Evolutionary conservation across 2,888 invertebrate species (phyloP).

Genomic region (Cryptocheilus praepositus): DNA sequence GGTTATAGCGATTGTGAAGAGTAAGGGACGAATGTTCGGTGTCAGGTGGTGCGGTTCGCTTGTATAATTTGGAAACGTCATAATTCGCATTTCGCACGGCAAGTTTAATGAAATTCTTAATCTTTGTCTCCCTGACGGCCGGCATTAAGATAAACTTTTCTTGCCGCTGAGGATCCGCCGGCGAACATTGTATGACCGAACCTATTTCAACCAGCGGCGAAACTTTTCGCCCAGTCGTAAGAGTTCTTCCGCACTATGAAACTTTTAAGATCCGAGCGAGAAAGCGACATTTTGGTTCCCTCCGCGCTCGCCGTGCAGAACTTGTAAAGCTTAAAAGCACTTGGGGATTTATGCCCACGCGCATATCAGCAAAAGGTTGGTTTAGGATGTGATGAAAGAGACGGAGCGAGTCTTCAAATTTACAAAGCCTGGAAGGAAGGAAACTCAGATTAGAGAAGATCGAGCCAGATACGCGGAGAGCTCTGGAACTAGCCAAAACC

Average conservation of each 20-base stretch:
- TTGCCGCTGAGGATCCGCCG: constrained; percentile 21
- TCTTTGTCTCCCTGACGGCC: constrained; percentile 29
- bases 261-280: constrained; percentile 44
- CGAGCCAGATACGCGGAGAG: too few relatives aligned
- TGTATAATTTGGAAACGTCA: too few relatives aligned
- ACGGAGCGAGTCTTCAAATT: constrained; percentile 43
- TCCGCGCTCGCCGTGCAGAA: constrained; percentile 27
- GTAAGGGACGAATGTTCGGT: neutral
- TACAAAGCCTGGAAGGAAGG: constrained; percentile 33
- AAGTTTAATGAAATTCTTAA: constrained; percentile 14
- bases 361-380: constrained; percentile 47
- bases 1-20: too few relatives aligned
- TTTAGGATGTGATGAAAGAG: constrained; percentile 34
- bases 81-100: too few relatives aligned
- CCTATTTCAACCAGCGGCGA: constrained; percentile 34
- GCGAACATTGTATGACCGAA: constrained; percentile 36
- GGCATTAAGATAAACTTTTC: constrained; percentile 30
- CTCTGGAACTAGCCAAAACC: too few relatives aligned
- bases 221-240: constrained; percentile 38
- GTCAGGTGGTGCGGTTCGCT: neutral
- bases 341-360: constrained; percentile 51
- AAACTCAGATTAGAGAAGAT: constrained; percentile 1
- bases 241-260: constrained; percentile 26
- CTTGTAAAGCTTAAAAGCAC: constrained; percentile 61
- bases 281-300: constrained; percentile 43